Base-by-base conservation (phyloP, 1,140 invertebrate genomes). In the Anastrepha ludens region DNA sequence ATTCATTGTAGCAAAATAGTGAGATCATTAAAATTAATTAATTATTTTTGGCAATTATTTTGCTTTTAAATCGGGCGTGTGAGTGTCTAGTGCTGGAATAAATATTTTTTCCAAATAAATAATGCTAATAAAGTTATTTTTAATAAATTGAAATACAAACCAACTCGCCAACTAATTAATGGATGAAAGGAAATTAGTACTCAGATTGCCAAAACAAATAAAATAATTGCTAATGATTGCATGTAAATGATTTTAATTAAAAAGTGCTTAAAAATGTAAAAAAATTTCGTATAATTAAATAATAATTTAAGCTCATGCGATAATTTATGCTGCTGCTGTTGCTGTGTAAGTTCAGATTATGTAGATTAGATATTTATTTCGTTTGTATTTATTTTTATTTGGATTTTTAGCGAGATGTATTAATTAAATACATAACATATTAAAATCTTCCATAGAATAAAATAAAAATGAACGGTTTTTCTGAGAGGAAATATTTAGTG, bases 21-120 rank as follows among this genome's bases (percentile, higher is more conserved):
- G 39, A 74, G 15, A 39, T 74, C 39, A 74, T 74, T 74, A 74
- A 74, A 74, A 74, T 47, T 74, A 74, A 74, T 74, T 74, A 74
- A 44, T 74, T 62, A 62, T 17, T 17, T 62, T 62, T 4, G 4
- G 2, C 60, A 62, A 62, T 62, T n/a, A 17, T 67, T 67, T 67
- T 67, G n/a, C 64, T 9, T 67, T 11, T 29, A 41, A 39, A 39
- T 64, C 9, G 9, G n/a, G n/a, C 39, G 3, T 67, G 29, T 67
- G 39, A 8, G 39, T 11, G 8, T 11, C 39, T 13, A 13, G 64
- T 8, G 29, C 29, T 39, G 13, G 11, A 3, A 67, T 29, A 67
- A 67, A 67, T 41, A 67, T 67, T 67, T 67, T 67, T 67, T 67
- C 50, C 7, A 13, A 6, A 13, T 67, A 41, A 0, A 2, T 39